Evolutionary conservation across 1,140 invertebrate species (phyloP).

Genomic region (Caerostris darwini): DNA sequence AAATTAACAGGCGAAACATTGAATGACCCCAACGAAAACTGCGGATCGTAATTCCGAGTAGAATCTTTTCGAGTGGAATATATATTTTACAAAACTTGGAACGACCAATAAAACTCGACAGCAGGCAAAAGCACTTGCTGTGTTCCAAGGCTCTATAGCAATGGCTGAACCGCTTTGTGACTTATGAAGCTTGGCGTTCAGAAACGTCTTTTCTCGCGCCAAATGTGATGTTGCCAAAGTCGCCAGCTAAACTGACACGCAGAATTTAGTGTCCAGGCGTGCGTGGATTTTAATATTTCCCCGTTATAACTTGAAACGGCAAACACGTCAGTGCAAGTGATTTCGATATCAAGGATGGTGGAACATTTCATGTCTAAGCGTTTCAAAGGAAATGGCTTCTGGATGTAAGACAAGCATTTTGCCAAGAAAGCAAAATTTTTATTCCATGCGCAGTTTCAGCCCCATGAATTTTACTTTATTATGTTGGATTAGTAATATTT

Average conservation of each 20-base stretch:
- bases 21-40: constrained; percentile 54
- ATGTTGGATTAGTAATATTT: neutral
- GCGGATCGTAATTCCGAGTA: constrained; percentile 50
- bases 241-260: constrained; percentile 62
- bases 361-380: neutral
- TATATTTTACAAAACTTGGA: constrained; percentile 62
- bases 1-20: constrained; percentile 74
- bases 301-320: constrained; percentile 21
- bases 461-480: constrained; percentile 10
- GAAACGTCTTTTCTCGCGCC: constrained; percentile 38
- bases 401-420: neutral
- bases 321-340: constrained; percentile 11
- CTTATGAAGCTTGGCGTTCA: constrained; percentile 69
- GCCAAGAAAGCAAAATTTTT: neutral
- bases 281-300: constrained; percentile 49
- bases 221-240: constrained; percentile 71
- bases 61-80: constrained; percentile 72
- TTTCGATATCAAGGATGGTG: neutral
- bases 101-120: constrained; percentile 71
- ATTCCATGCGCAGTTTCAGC: neutral
- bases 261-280: constrained; percentile 51
- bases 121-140: constrained; percentile 17
- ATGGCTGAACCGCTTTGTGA: neutral
- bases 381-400: neutral
- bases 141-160: neutral